phyloP scores from a whole-genome alignment of 1,140 invertebrate genomes.

The Papilio polytes region DNA sequence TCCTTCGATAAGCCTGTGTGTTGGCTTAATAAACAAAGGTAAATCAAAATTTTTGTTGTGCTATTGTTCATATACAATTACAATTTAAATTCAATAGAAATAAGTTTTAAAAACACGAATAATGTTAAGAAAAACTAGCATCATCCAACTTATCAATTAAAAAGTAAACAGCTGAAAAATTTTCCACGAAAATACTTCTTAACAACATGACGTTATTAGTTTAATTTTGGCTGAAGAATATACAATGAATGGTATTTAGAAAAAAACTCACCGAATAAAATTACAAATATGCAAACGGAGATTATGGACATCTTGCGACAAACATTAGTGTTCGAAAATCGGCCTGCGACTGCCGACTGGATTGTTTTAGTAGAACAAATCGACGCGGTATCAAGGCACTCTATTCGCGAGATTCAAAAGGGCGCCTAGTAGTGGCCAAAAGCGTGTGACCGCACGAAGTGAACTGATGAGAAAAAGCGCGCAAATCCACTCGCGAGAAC shows the following conservation, averaged over 20 bases:
- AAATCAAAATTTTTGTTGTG: too few relatives aligned
- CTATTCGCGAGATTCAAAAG: conserved; percentile 19
- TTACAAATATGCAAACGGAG: conserved; percentile 51
- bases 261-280: conserved; percentile 60
- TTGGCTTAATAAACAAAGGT: too few relatives aligned
- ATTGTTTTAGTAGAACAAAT: conserved; percentile 6
- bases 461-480: conserved; percentile 68
- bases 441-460: conserved; percentile 44
- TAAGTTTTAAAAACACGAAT: not conserved
- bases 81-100: not conserved
- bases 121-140: not conserved
- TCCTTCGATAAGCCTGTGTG: too few relatives aligned
- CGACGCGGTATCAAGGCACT: not conserved
- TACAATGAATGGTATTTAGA: conserved; percentile 6
- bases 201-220: not conserved
- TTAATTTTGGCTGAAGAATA: not conserved
- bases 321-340: conserved; percentile 53
- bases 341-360: conserved; percentile 7
- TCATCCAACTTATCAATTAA: not conserved
- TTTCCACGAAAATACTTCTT: not conserved
- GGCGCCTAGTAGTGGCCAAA: conserved; percentile 19
- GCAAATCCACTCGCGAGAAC: conserved; percentile 60
- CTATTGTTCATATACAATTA: too few relatives aligned
- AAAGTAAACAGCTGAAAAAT: not conserved
- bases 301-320: conserved; percentile 60